Base-by-base conservation (phyloP, 2,797 vertebrate species). In the Malacoraja senta region DNA sequence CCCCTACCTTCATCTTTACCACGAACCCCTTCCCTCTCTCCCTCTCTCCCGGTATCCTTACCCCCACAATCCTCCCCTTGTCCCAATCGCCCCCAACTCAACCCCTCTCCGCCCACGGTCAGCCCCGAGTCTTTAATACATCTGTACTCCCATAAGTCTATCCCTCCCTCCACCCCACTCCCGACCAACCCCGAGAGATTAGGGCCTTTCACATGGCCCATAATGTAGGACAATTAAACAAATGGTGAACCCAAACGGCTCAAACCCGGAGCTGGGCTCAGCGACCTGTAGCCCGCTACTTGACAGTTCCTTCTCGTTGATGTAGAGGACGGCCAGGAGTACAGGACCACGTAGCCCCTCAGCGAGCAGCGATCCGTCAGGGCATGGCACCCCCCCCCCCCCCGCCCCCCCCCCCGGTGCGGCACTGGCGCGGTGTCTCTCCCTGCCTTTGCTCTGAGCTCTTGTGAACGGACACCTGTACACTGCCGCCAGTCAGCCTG, bases 291-390 rank as follows among this genome's bases (percentile, higher is more conserved):
- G 80, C 80, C 53, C 24, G 21, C 1, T 95, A 95, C 96, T 96
- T 95, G 95, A 96, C 94, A 68, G 95, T 35, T 53, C 3, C 91
- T 72, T 21, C 35, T 90, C 93, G 1, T 88, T 26, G 93, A 94
- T 94, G 95, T 63, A 78, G 94, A 93, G 94, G 94, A 94, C 88
- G 92, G 10, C 2, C 21, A 74, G 19, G 71, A 8, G 4, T 24
- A 24, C 3, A 8, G 80, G 44, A 44, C 21, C 24, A 58, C 9
- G 1, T 13, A 24, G 12, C 4, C 44, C 21, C 9, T n/a, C 2
- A 26, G 24, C 80, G 1, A 29, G 21, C 10, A 58, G 21, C 12
- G 0, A 53, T 58, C 10, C 53, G 53, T 53, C 44, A 53, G 44
- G 44, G 44, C 44, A 53, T 53, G 44, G 44, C 44, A 6, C 44